These are phyloP conservation scores for Potamarius usumacintae DNA, from an alignment of 2,113 vertebrate genomes.

Conservation along the genomic window DNA sequence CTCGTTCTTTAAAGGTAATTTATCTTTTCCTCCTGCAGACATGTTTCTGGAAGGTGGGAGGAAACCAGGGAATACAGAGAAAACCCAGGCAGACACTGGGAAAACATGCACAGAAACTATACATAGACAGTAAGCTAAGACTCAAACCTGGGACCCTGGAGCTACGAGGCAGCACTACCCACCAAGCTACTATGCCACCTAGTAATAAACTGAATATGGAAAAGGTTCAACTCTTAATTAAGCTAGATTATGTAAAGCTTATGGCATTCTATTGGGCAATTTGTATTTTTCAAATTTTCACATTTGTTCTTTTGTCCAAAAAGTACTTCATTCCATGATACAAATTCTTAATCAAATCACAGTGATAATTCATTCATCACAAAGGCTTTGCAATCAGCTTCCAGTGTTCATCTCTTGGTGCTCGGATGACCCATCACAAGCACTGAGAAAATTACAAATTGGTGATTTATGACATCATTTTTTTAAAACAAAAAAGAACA, in stretches of 20 bases:
- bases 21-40: background rate
- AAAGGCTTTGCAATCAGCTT: background rate
- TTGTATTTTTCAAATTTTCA: background rate
- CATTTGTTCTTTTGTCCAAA: background rate
- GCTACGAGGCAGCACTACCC: background rate
- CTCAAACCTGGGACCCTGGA: background rate
- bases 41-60: background rate
- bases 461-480: background rate
- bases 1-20: background rate
- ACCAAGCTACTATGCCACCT: background rate
- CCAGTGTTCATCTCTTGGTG: background rate
- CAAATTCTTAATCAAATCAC: background rate
- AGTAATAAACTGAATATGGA: background rate
- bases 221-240: background rate
- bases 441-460: background rate
- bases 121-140: background rate
- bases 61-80: background rate
- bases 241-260: background rate
- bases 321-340: background rate
- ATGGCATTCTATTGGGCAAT: background rate
- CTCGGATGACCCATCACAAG: background rate
- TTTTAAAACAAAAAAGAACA: background rate
- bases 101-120: background rate
- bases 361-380: background rate
- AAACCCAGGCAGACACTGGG: background rate